A percentile compares a stretch with the other conserved stretches of the same genome.
These are phyloP conservation scores for Mustelus asterias DNA, from an alignment of 2,113 vertebrate genomes.

Conservation along the genomic window DNA sequence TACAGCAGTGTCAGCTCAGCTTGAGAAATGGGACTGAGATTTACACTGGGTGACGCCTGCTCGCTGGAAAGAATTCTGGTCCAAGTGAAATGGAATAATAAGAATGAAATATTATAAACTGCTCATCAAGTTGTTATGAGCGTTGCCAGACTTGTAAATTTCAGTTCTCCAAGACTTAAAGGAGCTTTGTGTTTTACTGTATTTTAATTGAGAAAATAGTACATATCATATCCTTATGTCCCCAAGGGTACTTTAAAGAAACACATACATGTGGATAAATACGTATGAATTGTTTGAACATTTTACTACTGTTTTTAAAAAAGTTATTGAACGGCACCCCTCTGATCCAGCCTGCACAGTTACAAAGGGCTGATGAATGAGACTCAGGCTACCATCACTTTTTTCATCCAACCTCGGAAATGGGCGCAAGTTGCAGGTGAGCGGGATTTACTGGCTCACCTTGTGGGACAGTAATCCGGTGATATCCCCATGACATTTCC, in stretches of 20 bases:
- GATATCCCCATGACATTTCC: background rate
- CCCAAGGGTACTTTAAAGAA: background rate
- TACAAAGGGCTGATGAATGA: too few species aligned
- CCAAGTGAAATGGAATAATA: constrained; percentile 36
- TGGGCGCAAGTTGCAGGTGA: too few species aligned
- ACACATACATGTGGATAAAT: background rate
- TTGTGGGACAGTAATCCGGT: background rate
- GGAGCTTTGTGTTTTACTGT: background rate
- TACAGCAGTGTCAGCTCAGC: background rate
- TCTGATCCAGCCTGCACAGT: background rate
- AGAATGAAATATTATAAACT: constrained; percentile 32
- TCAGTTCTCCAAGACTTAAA: background rate
- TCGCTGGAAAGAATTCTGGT: constrained; percentile 24
- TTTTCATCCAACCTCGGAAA: background rate
- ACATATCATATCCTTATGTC: background rate
- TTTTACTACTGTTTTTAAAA: background rate
- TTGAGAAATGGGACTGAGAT: constrained; percentile 35
- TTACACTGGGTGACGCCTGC: constrained; percentile 33
- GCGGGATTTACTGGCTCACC: background rate
- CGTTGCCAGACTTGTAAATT: constrained; percentile 20
- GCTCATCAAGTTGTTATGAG: constrained; percentile 22
- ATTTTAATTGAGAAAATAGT: background rate
- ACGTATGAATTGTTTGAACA: background rate
- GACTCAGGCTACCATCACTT: background rate
- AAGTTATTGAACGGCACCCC: background rate